Evolutionary conservation across 2,888 invertebrate species (phyloP).

Genomic region (Lepidocyrtoides sp.): DNA sequence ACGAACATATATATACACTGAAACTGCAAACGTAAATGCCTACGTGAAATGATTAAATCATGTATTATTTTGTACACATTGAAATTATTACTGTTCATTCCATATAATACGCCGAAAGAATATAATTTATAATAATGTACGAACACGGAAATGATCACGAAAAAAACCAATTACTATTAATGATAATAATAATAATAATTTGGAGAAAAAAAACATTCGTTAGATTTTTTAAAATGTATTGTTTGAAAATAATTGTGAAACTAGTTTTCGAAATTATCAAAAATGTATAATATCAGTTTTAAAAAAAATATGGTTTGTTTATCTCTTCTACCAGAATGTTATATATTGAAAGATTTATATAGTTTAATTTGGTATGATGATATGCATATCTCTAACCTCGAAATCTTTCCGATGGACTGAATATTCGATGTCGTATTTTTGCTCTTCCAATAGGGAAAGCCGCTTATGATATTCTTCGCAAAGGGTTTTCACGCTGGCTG

Average conservation of each 20-base stretch:
- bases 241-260: constrained; percentile 8
- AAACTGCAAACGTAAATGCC: constrained; percentile 41
- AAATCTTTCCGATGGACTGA: constrained; percentile 99
- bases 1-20: constrained; percentile 25
- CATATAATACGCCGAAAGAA: neutral
- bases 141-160: constrained; percentile 34
- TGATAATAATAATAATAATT: neutral
- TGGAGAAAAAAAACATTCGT: neutral
- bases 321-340: constrained; percentile 9
- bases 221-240: neutral
- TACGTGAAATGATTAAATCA: neutral
- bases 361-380: constrained; percentile 34
- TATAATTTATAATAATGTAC: neutral
- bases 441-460: constrained; percentile 95
- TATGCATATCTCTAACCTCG: constrained; percentile 91
- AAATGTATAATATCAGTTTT: neutral
- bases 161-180: neutral
- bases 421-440: constrained; percentile 99
- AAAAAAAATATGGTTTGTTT: neutral
- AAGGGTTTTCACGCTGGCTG: constrained; percentile 85
- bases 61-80: constrained; percentile 39
- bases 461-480: constrained; percentile 94
- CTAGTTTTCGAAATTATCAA: neutral
- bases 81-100: neutral
- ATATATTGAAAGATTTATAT: neutral